phyloP scores from a whole-genome alignment of 1,140 invertebrate species.

The Drosophila sp. region DNA sequence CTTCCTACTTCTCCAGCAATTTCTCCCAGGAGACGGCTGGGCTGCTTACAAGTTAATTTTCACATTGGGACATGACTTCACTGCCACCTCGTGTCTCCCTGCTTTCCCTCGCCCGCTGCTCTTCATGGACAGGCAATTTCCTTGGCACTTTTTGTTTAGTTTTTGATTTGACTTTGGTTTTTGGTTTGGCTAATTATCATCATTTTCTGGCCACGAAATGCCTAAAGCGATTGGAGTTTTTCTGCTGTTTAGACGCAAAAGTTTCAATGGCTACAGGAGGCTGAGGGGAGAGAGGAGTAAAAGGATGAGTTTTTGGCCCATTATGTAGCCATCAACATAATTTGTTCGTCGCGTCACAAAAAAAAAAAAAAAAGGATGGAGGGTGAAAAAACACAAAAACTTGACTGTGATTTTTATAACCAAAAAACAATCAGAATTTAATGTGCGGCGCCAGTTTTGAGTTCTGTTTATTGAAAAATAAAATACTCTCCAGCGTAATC shows the following conservation, averaged over 20 bases:
- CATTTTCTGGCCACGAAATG: slow-evolving; percentile 66
- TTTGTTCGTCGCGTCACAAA: slow-evolving; percentile 50
- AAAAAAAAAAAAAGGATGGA: slow-evolving; percentile 13
- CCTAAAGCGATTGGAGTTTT: slow-evolving; percentile 68
- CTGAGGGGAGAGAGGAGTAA: neutral
- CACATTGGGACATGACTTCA: slow-evolving; percentile 74
- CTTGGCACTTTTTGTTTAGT: slow-evolving; percentile 74
- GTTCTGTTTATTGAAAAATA: slow-evolving; percentile 68
- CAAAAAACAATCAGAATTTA: slow-evolving; percentile 78
- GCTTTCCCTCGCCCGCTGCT: slow-evolving; percentile 22
- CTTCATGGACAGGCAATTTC: slow-evolving; percentile 58
- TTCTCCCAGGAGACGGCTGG: slow-evolving; percentile 3
- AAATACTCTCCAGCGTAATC: slow-evolving; percentile 67
- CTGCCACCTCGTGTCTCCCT: slow-evolving; percentile 2
- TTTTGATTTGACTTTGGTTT: slow-evolving; percentile 77
- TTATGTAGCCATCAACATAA: slow-evolving; percentile 77
- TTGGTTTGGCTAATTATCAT: slow-evolving; percentile 72
- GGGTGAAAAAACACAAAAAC: slow-evolving; percentile 35
- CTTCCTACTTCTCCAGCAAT: neutral
- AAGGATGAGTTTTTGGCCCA: slow-evolving; percentile 38
- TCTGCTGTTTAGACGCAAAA: slow-evolving; percentile 51
- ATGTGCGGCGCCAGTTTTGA: slow-evolving; percentile 72
- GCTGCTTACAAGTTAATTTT: slow-evolving; percentile 73
- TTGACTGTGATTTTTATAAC: slow-evolving; percentile 73
- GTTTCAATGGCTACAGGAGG: slow-evolving; percentile 43